These are phyloP conservation scores for Paracanthobrama guichenoti DNA, from an alignment of 2,113 vertebrate species.

Conservation along the genomic window DNA sequence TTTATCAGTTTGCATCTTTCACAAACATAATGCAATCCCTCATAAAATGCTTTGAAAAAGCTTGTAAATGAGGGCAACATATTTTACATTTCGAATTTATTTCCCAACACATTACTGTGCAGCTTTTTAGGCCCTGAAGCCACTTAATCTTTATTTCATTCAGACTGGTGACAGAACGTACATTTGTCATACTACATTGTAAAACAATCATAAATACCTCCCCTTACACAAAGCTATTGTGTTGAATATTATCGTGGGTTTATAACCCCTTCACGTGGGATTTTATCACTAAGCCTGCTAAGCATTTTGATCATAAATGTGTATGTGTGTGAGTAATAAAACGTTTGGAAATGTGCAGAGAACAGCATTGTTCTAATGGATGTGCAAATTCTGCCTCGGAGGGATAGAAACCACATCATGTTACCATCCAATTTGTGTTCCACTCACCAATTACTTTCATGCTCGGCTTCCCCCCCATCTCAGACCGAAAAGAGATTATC, in stretches of 20 bases:
- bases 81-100: background rate
- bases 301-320: conserved; percentile 61
- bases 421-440: conserved; percentile 79
- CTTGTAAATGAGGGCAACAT: conserved; percentile 1
- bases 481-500: conserved; percentile 77
- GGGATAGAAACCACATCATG: conserved; percentile 70
- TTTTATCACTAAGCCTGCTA: conserved; percentile 63
- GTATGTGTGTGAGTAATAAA: conserved; percentile 60
- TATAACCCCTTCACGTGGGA: conserved; percentile 9
- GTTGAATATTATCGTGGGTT: background rate
- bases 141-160: conserved; percentile 31
- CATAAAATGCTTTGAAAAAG: background rate
- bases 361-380: conserved; percentile 71
- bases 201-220: background rate
- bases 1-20: background rate
- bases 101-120: background rate
- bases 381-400: conserved; percentile 72
- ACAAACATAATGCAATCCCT: background rate
- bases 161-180: conserved; percentile 3
- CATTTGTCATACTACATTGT: conserved; percentile 14
- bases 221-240: background rate
- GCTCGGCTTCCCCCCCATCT: conserved; percentile 71
- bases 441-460: conserved; percentile 79
- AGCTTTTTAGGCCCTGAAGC: background rate
- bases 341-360: conserved; percentile 64